These are phyloP conservation scores for Fulica atra DNA, from an alignment of 2,113 vertebrate species.

Conservation along the genomic window DNA sequence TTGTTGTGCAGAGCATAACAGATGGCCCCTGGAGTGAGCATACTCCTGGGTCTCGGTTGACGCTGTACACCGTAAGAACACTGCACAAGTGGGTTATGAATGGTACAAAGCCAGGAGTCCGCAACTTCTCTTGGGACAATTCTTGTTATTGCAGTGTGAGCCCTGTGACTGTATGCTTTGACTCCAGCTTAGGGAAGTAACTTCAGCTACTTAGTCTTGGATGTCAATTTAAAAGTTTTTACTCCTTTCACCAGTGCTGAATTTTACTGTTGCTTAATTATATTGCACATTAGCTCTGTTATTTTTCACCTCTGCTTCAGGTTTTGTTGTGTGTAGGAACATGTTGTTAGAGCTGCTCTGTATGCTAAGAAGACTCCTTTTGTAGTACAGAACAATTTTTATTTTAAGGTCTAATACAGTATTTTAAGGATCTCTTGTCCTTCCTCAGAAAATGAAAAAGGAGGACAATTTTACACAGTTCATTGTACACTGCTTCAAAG, in stretches of 20 bases:
- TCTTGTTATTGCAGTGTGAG: neutral
- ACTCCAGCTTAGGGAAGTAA: neutral
- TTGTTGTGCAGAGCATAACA: constrained; percentile 18
- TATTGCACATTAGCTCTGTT: neutral
- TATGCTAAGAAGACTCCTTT: neutral
- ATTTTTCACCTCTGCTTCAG: neutral
- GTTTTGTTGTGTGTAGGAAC: neutral
- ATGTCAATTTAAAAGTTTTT: neutral
- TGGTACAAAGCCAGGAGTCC: neutral
- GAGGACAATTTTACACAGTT: neutral
- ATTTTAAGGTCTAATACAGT: neutral
- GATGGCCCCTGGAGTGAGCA: neutral
- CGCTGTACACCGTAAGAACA: neutral
- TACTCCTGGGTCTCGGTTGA: neutral
- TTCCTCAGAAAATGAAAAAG: neutral
- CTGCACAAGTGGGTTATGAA: neutral
- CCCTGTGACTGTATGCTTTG: fast-evolving
- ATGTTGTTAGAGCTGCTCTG: neutral
- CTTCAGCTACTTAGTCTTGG: neutral
- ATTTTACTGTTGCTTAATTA: neutral
- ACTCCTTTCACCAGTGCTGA: neutral
- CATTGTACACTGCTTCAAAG: neutral
- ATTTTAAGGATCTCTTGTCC: neutral
- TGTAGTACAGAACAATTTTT: neutral
- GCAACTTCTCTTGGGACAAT: neutral